These are phyloP conservation scores for Psophia crepitans DNA, from an alignment of 2,113 vertebrate species.

Conservation along the genomic window DNA sequence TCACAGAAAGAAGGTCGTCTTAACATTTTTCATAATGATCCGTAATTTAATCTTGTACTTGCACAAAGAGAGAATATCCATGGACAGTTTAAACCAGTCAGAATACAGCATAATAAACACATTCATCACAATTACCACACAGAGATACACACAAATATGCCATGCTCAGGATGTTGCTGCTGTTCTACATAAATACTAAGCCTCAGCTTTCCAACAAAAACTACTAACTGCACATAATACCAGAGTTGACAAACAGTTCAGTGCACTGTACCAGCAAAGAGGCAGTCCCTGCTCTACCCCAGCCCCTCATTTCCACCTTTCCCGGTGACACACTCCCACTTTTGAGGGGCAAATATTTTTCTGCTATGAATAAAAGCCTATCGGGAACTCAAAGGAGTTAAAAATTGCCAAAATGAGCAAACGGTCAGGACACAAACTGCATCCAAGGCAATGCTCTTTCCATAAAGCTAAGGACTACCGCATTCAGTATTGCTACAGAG, in stretches of 20 bases:
- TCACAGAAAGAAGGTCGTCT: not conserved
- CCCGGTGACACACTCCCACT: not conserved
- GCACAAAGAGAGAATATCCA: not conserved
- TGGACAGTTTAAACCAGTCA: not conserved
- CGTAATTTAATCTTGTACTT: not conserved
- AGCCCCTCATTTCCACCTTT: not conserved
- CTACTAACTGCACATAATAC: not conserved
- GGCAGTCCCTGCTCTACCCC: not conserved
- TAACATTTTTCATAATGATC: not conserved
- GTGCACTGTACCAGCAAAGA: fast-evolving
- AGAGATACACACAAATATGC: not conserved
- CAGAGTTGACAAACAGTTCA: not conserved
- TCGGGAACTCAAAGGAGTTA: not conserved
- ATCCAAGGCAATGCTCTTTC: not conserved
- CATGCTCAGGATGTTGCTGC: not conserved
- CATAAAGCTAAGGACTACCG: not conserved
- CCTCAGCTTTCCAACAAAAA: not conserved
- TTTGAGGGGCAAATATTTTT: not conserved
- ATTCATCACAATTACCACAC: not conserved
- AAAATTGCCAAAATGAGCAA: not conserved
- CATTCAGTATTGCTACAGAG: not conserved
- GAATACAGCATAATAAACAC: not conserved
- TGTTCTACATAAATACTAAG: not conserved
- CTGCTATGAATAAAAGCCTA: not conserved
- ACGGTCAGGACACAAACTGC: not conserved